Percentiles rank a stretch among this genome's conserved stretches.
Evolutionary conservation across 2,888 invertebrate species (phyloP).

Genomic region (Neria commutata): DNA sequence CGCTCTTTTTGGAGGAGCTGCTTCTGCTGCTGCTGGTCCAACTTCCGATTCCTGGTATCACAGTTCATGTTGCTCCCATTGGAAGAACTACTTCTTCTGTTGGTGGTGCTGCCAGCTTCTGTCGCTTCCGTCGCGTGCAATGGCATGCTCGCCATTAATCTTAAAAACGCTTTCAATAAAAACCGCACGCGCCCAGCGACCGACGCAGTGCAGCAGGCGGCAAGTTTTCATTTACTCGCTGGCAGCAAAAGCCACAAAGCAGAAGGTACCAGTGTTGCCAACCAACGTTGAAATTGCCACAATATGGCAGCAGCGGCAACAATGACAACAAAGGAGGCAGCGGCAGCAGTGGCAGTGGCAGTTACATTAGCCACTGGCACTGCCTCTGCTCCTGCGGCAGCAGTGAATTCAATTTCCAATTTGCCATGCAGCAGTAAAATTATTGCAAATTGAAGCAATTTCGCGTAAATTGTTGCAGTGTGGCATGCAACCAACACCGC

Average conservation of each 20-base stretch:
- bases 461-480: slow-evolving; percentile 27
- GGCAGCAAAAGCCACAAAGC: slow-evolving; percentile 36
- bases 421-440: slow-evolving; percentile 11
- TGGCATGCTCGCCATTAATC: slow-evolving; percentile 30
- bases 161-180: slow-evolving; percentile 40
- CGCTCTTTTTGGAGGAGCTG: slow-evolving; percentile 10
- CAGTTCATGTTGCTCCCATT: neutral
- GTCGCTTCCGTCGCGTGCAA: slow-evolving; percentile 13
- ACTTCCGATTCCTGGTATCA: neutral
- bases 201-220: slow-evolving; percentile 36
- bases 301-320: slow-evolving; percentile 12
- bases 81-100: neutral
- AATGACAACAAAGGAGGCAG: slow-evolving; percentile 24
- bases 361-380: neutral
- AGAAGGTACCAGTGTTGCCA: slow-evolving; percentile 14
- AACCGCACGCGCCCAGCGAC: slow-evolving; percentile 42
- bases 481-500: slow-evolving; percentile 46
- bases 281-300: slow-evolving; percentile 23
- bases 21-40: slow-evolving; percentile 2
- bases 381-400: neutral
- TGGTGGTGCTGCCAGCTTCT: neutral
- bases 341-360: slow-evolving; percentile 12
- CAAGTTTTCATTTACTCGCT: neutral
- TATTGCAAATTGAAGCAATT: slow-evolving; percentile 33
- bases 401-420: neutral